These are phyloP conservation scores for Mystacides longicornis DNA, from an alignment of 2,888 invertebrate species.

Conservation along the genomic window DNA sequence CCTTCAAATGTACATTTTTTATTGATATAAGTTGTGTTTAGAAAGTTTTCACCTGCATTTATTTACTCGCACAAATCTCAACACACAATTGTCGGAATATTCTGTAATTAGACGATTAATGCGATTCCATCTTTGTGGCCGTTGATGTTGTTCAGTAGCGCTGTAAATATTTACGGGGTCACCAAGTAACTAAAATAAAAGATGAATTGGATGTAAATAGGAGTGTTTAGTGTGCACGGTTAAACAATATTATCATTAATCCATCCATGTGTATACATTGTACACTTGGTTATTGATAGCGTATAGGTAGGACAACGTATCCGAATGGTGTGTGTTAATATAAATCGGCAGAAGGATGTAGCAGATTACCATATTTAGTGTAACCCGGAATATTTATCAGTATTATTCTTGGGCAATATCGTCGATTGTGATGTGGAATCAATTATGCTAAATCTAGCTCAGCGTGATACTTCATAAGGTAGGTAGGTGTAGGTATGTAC, in stretches of 20 bases:
- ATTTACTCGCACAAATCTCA: not conserved
- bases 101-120: not conserved
- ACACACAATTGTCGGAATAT: not conserved
- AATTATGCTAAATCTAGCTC: not conserved
- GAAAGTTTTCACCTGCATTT: slow-evolving; percentile 15
- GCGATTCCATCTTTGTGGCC: not conserved
- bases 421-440: not conserved
- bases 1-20: not conserved
- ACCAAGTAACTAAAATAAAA: too few species aligned
- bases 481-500: not conserved
- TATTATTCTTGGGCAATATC: too few species aligned
- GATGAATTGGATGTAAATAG: not conserved
- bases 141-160: not conserved
- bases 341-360: slow-evolving; percentile 17
- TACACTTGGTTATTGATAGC: not conserved
- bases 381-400: not conserved
- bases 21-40: slow-evolving; percentile 4
- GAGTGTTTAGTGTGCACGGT: not conserved
- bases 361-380: slow-evolving; percentile 22
- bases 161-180: too few species aligned
- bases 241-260: not conserved
- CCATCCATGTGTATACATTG: not conserved
- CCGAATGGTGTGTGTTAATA: slow-evolving; percentile 3
- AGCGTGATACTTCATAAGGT: not conserved
- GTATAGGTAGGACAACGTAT: not conserved